A percentile compares a stretch with the other conserved stretches of the same genome.
phyloP scores from a whole-genome alignment of 2,888 invertebrate species.

The Hyppa rectilinea region DNA sequence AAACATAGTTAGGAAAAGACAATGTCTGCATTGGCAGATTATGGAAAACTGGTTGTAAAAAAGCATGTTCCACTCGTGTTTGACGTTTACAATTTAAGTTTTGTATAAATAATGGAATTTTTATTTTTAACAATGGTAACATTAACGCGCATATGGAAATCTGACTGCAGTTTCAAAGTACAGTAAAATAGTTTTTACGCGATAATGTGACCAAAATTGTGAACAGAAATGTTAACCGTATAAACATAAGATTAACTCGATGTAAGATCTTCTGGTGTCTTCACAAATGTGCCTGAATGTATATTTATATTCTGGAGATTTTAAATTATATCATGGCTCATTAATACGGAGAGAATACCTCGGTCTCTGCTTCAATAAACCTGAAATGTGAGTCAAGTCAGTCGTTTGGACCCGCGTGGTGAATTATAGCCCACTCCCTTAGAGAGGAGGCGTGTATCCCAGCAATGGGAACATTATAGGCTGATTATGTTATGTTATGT shows the following conservation, averaged over 20 bases:
- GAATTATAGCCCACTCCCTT: too few species aligned
- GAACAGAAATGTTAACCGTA: slow-evolving; percentile 38
- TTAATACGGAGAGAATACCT: background rate
- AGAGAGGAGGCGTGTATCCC: too few species aligned
- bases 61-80: background rate
- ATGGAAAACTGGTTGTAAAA: background rate
- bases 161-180: slow-evolving; percentile 17
- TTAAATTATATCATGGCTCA: background rate
- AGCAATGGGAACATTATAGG: too few species aligned
- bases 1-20: background rate
- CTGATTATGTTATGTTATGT: too few species aligned
- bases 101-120: background rate
- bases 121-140: background rate
- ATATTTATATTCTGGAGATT: background rate
- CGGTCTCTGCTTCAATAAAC: background rate
- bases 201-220: slow-evolving; percentile 31
- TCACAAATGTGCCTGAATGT: slow-evolving; percentile 32
- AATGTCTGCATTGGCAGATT: background rate
- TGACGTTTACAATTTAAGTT: background rate
- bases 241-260: slow-evolving; percentile 54
- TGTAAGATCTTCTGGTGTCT: slow-evolving; percentile 55
- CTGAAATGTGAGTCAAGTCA: background rate
- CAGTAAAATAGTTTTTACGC: slow-evolving; percentile 43
- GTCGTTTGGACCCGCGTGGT: too few species aligned
- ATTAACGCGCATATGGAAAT: background rate